Base-by-base conservation (phyloP, 2,888 invertebrate species). In the Oscheius sp. region DNA sequence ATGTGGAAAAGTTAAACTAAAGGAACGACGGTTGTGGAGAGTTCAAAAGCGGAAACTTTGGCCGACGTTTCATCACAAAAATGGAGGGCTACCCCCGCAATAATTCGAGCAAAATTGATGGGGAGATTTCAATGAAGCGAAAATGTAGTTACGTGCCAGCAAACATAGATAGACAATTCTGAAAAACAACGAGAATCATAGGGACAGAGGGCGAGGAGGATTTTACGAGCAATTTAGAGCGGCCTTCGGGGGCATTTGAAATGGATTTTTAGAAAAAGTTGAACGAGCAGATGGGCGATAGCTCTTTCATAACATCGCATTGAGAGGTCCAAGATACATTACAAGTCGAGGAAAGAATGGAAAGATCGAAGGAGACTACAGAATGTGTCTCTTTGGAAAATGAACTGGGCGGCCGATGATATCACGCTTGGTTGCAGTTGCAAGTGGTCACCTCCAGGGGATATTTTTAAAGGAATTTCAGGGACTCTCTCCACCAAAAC, bases 41-140 rank as follows among this genome's bases (percentile, higher is more conserved):
- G 48, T 23, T 12, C 25, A 48, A n/a, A n/a, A n/a, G n/a, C n/a
- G n/a, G n/a, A n/a, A n/a, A n/a, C n/a, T n/a, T n/a, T n/a, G n/a
- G n/a, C 15, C 10, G 17, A 17, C 46, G 53, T 53, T 53, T 31
- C 53, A 31, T 53, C 33, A 15, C 31, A 27, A 53, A n/a, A 53
- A 53, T 53, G 53, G 53, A 27, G 53, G 31, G 31, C 31, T 31
- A 53, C 10, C 53, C 48, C 31, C 53, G 53, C 53, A 53, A 53
- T 53, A 29, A 53, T 53, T 53, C 53, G 53, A 48, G 25, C 20
- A 48, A 48, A 48, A 48, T 48, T 48, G 48, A 48, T 48, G 48
- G n/a, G 4, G 42, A 48, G 48, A 48, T n/a, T 37, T 23, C 48
- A 48, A 12, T 25, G 20, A 23, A 48, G 48, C 48, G 48, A 23